Evolutionary conservation across 2,888 invertebrate genomes (phyloP), one percentile per base, ranked within the genome.

Genomic region (Rhopalosiphum nymphaeae): DNA sequence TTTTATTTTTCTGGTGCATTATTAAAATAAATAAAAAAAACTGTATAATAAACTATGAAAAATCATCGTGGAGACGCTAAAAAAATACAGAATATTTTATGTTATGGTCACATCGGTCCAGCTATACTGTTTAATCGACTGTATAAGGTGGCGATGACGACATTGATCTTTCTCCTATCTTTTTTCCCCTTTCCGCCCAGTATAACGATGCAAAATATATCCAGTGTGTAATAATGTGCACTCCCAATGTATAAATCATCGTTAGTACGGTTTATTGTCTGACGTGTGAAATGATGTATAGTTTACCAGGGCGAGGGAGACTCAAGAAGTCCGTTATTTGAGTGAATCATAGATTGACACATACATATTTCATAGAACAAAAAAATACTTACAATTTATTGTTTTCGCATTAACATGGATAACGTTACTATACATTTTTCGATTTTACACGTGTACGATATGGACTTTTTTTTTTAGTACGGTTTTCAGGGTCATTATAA

Each of bases 191-290:
- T 88, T 93, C 26, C 87, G 25, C 78, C 49, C 53, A 86, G 87
- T 56, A 89, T 78, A 89, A 93, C 49, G 56, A 93, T 84, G 88
- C 78, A 93, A 78, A 91, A 36, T 56, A 78, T 78, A 89, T 53
- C 67, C 92, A 25, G 87, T 53, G 49, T 78, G 78, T 89, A 88
- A 88, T 78, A 93, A 56, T 56, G 67, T 89, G 56, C 93, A 67
- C 93, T 89, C 78, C 10, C 67, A 53, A 78, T 89, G 93, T 89
- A 93, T 93, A 93, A 93, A 93, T 93, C 93, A 93, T 93, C 89
- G 89, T 93, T 93, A 89, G 89, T 26, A 44, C 29, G 78, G 89
- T 93, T 89, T 89, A 89, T 89, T 89, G 93, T 67, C 42, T 44
- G 89, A 89, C 89, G 78, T 89, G 78, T 89, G 89, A 93, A 93